Percentiles rank a stretch among this genome's conserved stretches.
Conservation (phyloP, 2,888 invertebrate genomes). For the Gibbula magus region DNA sequence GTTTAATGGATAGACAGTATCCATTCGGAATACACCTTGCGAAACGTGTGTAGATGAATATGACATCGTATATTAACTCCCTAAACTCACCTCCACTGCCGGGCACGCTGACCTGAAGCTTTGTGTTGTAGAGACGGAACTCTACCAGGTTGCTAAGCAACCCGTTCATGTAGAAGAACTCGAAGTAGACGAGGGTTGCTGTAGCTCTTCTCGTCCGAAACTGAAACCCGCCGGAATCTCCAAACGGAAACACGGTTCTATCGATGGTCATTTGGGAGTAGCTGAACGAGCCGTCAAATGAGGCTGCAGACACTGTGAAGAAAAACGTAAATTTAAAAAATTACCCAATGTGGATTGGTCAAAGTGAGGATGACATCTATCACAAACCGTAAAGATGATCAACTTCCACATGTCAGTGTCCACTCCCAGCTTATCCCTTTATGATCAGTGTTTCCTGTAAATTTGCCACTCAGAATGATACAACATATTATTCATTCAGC, state of each 20-base stretch:
- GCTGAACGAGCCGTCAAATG: constrained; percentile 62
- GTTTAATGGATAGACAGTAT: no score
- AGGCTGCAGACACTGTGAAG: constrained; percentile 53
- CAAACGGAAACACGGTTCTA: constrained; percentile 58
- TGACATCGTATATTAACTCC: no score
- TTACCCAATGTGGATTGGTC: not conserved
- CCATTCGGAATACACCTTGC: no score
- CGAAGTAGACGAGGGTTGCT: constrained; percentile 59
- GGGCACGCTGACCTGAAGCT: constrained; percentile 52
- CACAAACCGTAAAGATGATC: no score
- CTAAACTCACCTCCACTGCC: constrained; percentile 37
- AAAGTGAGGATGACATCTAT: no score
- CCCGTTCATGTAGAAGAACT: constrained; percentile 45
- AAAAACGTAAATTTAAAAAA: not conserved
- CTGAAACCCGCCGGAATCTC: constrained; percentile 56
- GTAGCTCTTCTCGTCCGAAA: constrained; percentile 61
- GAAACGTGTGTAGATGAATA: no score
- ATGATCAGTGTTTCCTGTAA: no score
- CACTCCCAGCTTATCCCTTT: no score
- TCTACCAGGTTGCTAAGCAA: constrained; percentile 50
- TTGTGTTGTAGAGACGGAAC: constrained; percentile 54
- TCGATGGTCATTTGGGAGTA: constrained; percentile 52
- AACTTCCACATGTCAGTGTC: no score
- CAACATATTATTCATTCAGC: no score
- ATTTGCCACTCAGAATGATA: no score